A percentile compares a stretch with the other conserved stretches of the same genome.
phyloP scores from a whole-genome alignment of 2,888 invertebrate species.

The Cecidostiba fungosa region DNA sequence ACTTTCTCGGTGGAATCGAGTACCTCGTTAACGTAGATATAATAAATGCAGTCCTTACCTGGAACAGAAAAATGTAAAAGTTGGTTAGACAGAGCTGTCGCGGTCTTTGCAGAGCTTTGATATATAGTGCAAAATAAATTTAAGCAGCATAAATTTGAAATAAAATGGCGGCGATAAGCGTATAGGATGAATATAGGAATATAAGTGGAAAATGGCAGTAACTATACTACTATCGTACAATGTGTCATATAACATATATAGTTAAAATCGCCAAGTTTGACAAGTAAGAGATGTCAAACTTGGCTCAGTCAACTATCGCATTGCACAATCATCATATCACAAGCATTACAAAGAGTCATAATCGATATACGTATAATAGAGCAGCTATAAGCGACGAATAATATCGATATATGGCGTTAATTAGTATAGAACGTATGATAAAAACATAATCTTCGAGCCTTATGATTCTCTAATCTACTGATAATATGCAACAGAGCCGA shows the following conservation, averaged over 20 bases:
- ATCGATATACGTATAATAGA: constrained; percentile 3
- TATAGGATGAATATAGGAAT: constrained; percentile 51
- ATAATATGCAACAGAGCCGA: neutral
- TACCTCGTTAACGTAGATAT: constrained; percentile 38
- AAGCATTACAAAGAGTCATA: constrained; percentile 32
- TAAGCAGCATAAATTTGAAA: constrained; percentile 54
- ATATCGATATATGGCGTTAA: neutral
- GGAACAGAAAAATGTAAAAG: constrained; percentile 71
- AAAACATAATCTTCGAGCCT: neutral
- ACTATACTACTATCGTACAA: constrained; percentile 8
- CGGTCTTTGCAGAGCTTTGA: neutral
- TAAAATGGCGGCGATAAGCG: constrained; percentile 57
- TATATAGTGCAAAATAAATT: constrained; percentile 47
- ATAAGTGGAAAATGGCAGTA: constrained; percentile 52
- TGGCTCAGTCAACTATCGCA: neutral
- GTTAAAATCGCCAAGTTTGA: constrained; percentile 22
- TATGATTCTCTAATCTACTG: neutral
- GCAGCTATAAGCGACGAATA: constrained; percentile 6
- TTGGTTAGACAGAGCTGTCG: neutral
- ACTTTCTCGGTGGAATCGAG: constrained; percentile 67
- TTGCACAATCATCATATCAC: constrained; percentile 12
- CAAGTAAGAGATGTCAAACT: neutral
- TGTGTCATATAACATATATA: constrained; percentile 10
- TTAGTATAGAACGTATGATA: neutral
- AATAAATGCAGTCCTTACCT: constrained; percentile 73